Conservation (phyloP, 2,797 vertebrate genomes). For the Enteromius treurensis region DNA sequence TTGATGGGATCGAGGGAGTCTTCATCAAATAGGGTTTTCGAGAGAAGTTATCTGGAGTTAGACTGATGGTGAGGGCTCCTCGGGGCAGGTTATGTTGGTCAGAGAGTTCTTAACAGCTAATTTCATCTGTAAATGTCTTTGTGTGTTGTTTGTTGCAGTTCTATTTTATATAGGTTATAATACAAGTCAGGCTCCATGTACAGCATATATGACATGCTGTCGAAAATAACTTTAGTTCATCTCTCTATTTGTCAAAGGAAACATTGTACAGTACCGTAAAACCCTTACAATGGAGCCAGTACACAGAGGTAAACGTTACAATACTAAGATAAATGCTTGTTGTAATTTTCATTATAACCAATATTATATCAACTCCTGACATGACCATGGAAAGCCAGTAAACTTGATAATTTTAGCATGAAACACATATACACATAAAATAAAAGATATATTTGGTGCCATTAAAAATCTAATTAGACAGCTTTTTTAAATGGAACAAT, state of each 20-base stretch:
- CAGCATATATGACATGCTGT: slow-evolving; percentile 6
- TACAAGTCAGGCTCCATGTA: not conserved
- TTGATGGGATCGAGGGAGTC: slow-evolving; percentile 51
- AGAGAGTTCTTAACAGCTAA: slow-evolving; percentile 4
- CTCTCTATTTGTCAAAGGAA: not conserved
- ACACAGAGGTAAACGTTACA: not conserved
- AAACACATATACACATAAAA: too few relatives aligned
- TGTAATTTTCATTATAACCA: not conserved
- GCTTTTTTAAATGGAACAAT: too few relatives aligned
- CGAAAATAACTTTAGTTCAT: not conserved
- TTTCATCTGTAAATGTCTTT: slow-evolving; percentile 15
- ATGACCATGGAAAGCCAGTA: not conserved
- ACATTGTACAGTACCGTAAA: not conserved
- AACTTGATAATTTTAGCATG: not conserved
- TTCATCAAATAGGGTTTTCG: slow-evolving; percentile 50
- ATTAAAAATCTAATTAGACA: not conserved
- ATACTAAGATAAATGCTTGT: not conserved
- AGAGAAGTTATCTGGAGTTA: slow-evolving; percentile 22
- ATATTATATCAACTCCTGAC: not conserved
- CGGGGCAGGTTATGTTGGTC: slow-evolving; percentile 17
- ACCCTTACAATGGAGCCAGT: not conserved
- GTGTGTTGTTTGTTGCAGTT: slow-evolving; percentile 4
- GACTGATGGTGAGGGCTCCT: slow-evolving; percentile 23
- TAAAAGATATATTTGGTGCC: not conserved
- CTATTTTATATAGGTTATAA: not conserved